Conservation (phyloP, 2,113 vertebrate species). For the Oxyruncus cristatus region DNA sequence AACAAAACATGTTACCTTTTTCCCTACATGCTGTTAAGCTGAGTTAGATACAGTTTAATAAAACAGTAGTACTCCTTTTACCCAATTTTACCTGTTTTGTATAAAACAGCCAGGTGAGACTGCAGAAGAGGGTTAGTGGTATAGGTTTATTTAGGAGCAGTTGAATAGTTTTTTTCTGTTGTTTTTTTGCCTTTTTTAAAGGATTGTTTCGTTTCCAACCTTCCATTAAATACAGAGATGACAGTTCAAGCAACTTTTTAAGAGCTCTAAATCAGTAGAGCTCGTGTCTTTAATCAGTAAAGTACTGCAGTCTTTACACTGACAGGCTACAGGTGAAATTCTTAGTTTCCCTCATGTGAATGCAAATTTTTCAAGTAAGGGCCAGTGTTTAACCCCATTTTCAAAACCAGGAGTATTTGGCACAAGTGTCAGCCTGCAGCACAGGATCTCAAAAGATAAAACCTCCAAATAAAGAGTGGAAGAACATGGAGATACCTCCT, state of each 20-base stretch:
- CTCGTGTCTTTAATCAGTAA: no score
- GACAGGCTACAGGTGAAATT: not conserved
- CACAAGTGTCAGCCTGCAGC: not conserved
- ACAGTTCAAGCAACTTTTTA: not conserved
- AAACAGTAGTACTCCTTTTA: not conserved
- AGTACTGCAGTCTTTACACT: not conserved
- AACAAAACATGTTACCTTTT: not conserved
- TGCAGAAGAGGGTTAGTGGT: not conserved
- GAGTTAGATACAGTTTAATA: not conserved
- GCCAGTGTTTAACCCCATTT: not conserved
- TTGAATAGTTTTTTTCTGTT: not conserved
- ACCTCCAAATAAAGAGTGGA: not conserved
- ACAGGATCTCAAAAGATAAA: not conserved
- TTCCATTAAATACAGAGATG: not conserved
- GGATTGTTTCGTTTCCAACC: not conserved
- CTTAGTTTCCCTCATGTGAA: not conserved
- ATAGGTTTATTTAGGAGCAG: not conserved
- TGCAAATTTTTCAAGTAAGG: not conserved
- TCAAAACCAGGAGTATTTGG: not conserved
- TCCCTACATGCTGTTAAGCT: rapidly evolving
- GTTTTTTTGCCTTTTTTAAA: not conserved
- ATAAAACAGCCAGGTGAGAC: not conserved
- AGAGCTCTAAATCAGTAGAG: not conserved
- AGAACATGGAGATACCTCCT: not conserved
- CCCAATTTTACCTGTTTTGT: not conserved